A percentile compares a stretch with the other conserved stretches of the same genome.
These are phyloP conservation scores for Nomada lathburiana DNA, from an alignment of 2,888 invertebrate species.

Conservation along the genomic window DNA sequence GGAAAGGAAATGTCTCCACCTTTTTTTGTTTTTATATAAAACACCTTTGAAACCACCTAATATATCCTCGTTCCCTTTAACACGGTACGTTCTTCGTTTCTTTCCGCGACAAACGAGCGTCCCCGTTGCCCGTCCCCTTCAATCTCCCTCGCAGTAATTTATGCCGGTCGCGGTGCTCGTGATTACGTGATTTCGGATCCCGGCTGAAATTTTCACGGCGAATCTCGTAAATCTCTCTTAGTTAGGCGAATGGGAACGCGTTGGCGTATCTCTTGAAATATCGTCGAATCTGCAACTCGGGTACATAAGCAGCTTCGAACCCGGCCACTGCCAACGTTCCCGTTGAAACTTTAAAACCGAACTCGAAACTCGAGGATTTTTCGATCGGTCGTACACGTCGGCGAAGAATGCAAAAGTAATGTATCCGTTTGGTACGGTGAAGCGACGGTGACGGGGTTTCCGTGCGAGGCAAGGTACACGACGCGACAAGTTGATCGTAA, in stretches of 20 bases:
- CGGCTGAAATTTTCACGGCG: constrained; percentile 12
- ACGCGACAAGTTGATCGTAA: constrained; percentile 6
- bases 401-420: constrained; percentile 11
- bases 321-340: background rate
- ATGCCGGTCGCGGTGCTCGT: constrained; percentile 34
- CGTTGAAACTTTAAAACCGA: constrained; percentile 12
- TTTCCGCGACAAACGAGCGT: background rate
- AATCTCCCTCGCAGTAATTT: constrained; percentile 43
- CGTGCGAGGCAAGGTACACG: background rate
- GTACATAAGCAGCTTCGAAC: constrained; percentile 21
- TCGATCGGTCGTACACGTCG: background rate
- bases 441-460: background rate
- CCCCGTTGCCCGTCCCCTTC: constrained; percentile 9
- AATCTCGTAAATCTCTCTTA: constrained; percentile 26
- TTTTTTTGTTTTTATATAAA: too few species aligned
- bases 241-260: constrained; percentile 12
- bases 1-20: background rate
- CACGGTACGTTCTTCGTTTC: too few species aligned
- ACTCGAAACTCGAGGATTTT: constrained; percentile 11
- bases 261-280: constrained; percentile 40
- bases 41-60: too few species aligned
- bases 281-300: constrained; percentile 30
- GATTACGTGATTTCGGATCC: constrained; percentile 50
- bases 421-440: background rate
- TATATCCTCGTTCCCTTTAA: too few species aligned